Evolutionary conservation across 2,888 invertebrate genomes (phyloP).

Genomic region (Priocnemis perturbator): DNA sequence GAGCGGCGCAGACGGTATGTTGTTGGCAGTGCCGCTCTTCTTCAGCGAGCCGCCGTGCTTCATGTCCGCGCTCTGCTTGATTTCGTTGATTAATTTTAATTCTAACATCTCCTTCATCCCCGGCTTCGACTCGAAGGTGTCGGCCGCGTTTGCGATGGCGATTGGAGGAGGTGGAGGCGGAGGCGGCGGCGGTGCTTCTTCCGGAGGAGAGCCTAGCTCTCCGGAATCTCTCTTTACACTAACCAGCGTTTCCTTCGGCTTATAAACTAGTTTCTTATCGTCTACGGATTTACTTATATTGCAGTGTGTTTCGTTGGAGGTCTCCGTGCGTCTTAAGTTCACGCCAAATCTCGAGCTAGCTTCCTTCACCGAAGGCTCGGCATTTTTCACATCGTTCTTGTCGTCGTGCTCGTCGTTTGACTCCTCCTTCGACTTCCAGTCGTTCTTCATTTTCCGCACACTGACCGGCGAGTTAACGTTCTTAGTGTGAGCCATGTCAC

Average conservation of each 20-base stretch:
- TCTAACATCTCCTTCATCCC: slow-evolving; percentile 90
- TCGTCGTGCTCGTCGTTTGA: slow-evolving; percentile 69
- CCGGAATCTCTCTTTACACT: slow-evolving; percentile 72
- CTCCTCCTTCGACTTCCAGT: slow-evolving; percentile 61
- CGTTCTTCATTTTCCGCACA: slow-evolving; percentile 65
- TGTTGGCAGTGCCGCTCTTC: slow-evolving; percentile 44
- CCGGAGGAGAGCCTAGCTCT: slow-evolving; percentile 74
- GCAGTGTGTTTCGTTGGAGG: slow-evolving; percentile 78
- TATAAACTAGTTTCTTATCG: slow-evolving; percentile 68
- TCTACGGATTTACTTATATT: slow-evolving; percentile 76
- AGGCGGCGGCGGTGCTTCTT: slow-evolving; percentile 69
- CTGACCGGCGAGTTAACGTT: slow-evolving; percentile 60
- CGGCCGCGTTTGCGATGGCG: slow-evolving; percentile 61
- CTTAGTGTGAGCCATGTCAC: slow-evolving; percentile 55
- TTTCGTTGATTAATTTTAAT: slow-evolving; percentile 87
- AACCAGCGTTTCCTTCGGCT: slow-evolving; percentile 72
- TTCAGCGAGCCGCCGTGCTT: slow-evolving; percentile 77
- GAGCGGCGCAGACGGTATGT: slow-evolving; percentile 70
- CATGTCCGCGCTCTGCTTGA: slow-evolving; percentile 86
- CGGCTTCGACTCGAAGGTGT: slow-evolving; percentile 74
- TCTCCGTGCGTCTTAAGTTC: slow-evolving; percentile 82
- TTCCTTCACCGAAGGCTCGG: slow-evolving; percentile 83
- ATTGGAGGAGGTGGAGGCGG: slow-evolving; percentile 75
- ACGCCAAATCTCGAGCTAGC: slow-evolving; percentile 85
- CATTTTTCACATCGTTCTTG: slow-evolving; percentile 78